Base-by-base conservation (phyloP, 1,140 invertebrate species). In the Lamellibrachia luymesi region DNA sequence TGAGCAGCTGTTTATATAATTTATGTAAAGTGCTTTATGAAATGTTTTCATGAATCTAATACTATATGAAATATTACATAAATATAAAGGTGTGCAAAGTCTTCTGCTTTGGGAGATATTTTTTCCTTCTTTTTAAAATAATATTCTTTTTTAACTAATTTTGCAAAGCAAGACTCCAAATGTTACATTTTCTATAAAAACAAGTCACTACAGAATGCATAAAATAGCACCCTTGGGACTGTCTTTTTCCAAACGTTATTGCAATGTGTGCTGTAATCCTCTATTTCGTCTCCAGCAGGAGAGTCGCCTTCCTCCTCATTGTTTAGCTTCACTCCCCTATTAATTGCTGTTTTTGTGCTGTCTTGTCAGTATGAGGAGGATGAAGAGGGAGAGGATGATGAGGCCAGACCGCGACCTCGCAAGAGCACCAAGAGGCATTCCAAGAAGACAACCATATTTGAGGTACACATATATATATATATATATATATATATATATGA, bases 401-500 rank as follows among this genome's bases (percentile, higher is more conserved):
- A 95, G 56, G 96, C 96, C n/a, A 95, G 96, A 56, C 96, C 95
- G 91, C 97, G 97, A 17, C 98, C 98, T 94, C 98, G 98, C 95
- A 97, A 97, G 91, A 96, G 97, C 91, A 97, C 97, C 50, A 98
- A 98, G 95, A 98, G 98, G 95, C 97, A 97, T 8, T 97, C 97
- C 0, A 98, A 97, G 94, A 99, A 95, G 94, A 96, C 99, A 95
- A 98, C 98, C 7, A 99, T 99, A 52, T 96, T 96, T 95, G 96
- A 97, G 93, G 96, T 96, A 93, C 95, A 95, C 93, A 92, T 80
- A 22, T 80, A 80, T 38, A 38, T 38, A 38, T 38, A 38, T 38
- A 38, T 38, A 38, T 38, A 38, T 38, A 38, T 38, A 38, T 38
- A 38, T 38, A 38, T 38, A 1, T 38, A 0, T 38, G 38, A 38